These are phyloP conservation scores for Whitmania pigra DNA, from an alignment of 1,140 invertebrate genomes.

Conservation along the genomic window DNA sequence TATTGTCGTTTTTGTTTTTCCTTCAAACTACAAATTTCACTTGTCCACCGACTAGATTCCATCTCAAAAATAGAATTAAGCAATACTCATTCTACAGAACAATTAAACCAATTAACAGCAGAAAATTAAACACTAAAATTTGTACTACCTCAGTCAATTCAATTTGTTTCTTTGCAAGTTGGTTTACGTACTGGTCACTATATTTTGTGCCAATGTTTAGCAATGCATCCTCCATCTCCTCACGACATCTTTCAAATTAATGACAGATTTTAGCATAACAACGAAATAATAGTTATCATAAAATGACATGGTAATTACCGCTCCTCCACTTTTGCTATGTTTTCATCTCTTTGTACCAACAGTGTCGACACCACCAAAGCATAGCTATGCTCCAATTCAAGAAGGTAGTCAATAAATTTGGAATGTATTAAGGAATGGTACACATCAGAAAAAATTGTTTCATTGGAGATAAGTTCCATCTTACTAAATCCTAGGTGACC, in stretches of 20 bases:
- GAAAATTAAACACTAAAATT: background rate
- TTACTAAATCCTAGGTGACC: slow-evolving; percentile 40
- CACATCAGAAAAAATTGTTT: slow-evolving; percentile 58
- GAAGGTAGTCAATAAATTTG: slow-evolving; percentile 59
- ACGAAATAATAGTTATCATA: background rate
- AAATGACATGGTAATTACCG: slow-evolving; percentile 43
- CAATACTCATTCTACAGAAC: background rate
- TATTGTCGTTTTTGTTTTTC: slow-evolving; percentile 62
- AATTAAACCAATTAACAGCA: background rate
- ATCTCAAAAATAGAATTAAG: background rate
- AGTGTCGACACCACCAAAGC: slow-evolving; percentile 57
- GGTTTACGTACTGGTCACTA: slow-evolving; percentile 64
- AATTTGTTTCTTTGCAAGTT: slow-evolving; percentile 59
- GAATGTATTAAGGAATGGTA: slow-evolving; percentile 71
- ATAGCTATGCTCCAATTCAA: slow-evolving; percentile 64
- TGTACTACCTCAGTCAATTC: slow-evolving; percentile 53
- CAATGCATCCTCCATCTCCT: slow-evolving; percentile 64
- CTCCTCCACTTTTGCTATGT: slow-evolving; percentile 52
- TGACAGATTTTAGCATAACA: background rate
- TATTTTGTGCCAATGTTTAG: slow-evolving; percentile 50
- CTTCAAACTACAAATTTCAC: slow-evolving; percentile 56
- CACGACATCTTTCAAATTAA: slow-evolving; percentile 49
- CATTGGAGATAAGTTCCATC: slow-evolving; percentile 57
- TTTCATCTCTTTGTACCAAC: slow-evolving; percentile 53
- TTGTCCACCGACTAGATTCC: slow-evolving; percentile 55